Percentiles rank a stretch among this genome's conserved stretches.
Conservation (phyloP, 2,113 vertebrate genomes). For the Actinemys pallida region DNA sequence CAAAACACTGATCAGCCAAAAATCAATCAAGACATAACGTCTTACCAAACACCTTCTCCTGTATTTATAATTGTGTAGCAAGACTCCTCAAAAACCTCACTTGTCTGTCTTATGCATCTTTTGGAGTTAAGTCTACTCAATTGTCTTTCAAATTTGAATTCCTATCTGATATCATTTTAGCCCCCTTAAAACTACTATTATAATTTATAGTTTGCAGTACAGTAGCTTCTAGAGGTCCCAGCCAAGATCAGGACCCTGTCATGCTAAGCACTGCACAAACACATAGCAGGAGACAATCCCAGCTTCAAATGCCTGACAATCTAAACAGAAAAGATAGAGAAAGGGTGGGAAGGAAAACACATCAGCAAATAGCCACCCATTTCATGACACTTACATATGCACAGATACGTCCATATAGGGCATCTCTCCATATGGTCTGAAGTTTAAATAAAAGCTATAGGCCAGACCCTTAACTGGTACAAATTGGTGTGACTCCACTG, state of each 20-base stretch:
- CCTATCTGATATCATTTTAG: background rate
- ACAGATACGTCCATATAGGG: background rate
- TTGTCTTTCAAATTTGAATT: background rate
- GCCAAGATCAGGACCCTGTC: background rate
- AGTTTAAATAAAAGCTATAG: background rate
- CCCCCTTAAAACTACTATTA: background rate
- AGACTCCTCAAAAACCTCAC: background rate
- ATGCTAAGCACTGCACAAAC: background rate
- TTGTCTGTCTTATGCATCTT: background rate
- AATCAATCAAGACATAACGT: background rate
- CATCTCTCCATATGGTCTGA: background rate
- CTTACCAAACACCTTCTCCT: conserved; percentile 21
- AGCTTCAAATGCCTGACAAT: background rate
- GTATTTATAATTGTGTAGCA: conserved; percentile 38
- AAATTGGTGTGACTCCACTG: background rate
- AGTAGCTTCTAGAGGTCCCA: background rate
- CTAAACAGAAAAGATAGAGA: background rate
- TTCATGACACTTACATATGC: background rate
- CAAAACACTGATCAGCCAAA: conserved; percentile 31
- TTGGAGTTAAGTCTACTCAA: background rate
- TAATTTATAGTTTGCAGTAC: background rate
- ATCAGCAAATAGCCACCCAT: background rate
- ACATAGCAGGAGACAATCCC: background rate
- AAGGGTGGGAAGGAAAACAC: background rate
- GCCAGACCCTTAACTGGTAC: background rate